Evolutionary conservation across 2,113 vertebrate genomes (phyloP).

Genomic region (Oreochromis niloticus): DNA sequence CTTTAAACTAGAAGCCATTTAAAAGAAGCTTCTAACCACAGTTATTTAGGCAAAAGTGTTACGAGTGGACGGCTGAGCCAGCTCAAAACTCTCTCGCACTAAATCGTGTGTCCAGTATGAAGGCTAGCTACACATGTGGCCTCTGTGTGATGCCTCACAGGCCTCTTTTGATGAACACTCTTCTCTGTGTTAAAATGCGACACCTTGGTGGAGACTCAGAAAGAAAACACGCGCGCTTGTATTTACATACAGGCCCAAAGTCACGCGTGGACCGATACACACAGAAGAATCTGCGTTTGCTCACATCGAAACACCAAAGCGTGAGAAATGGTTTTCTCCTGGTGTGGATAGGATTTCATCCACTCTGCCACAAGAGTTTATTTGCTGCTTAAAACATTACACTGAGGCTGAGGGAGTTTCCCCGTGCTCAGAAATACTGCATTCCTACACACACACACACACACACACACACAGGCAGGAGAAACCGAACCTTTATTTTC

Average conservation of each 20-base stretch:
- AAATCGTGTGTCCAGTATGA: neutral
- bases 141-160: neutral
- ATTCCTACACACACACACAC: slow-evolving; percentile 12
- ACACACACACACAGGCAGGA: neutral
- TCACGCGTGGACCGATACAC: neutral
- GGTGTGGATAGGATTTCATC: slow-evolving; percentile 50
- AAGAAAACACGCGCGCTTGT: neutral
- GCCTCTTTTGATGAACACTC: neutral
- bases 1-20: neutral
- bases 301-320: slow-evolving; percentile 17
- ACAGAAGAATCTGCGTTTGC: neutral
- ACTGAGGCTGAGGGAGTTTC: slow-evolving; percentile 34
- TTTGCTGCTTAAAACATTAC: slow-evolving; percentile 48
- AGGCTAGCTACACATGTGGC: neutral
- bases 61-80: accelerated
- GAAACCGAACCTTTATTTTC: slow-evolving; percentile 9
- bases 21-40: neutral
- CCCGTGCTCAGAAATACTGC: neutral
- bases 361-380: slow-evolving; percentile 31
- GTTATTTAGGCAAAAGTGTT: neutral
- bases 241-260: neutral
- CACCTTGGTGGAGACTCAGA: neutral
- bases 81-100: neutral
- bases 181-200: neutral
- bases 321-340: slow-evolving; percentile 61